Evolutionary conservation across 2,113 vertebrate species (phyloP).

Genomic region (Girardinichthys multiradiatus): DNA sequence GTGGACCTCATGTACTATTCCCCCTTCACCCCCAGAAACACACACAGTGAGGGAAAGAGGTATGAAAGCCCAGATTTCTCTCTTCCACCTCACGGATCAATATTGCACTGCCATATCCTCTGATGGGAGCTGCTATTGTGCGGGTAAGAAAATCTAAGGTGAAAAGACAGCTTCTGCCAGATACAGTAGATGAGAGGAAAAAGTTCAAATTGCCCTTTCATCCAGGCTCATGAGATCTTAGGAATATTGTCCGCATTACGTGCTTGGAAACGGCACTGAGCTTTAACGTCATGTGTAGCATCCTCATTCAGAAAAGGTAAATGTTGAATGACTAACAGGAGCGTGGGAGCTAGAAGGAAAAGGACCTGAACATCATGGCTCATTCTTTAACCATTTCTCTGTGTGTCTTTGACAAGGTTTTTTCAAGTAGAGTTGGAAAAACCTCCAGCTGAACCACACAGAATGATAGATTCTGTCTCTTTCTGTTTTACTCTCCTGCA

Average conservation of each 20-base stretch:
- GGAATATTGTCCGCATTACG: conserved; percentile 50
- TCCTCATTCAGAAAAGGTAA: conserved; percentile 68
- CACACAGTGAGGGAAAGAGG: conserved; percentile 36
- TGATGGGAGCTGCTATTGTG: conserved; percentile 72
- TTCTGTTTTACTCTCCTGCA: conserved; percentile 37
- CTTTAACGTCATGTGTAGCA: conserved; percentile 37
- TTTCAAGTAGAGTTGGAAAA: conserved; percentile 76
- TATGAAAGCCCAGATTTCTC: conserved; percentile 66
- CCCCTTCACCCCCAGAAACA: conserved; percentile 7
- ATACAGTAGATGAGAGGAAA: conserved; percentile 69
- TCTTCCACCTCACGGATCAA: conserved; percentile 73
- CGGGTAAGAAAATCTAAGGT: conserved; percentile 70
- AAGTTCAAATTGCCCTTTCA: conserved; percentile 81
- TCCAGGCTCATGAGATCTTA: conserved; percentile 66
- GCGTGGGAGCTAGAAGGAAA: conserved; percentile 57
- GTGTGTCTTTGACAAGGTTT: conserved; percentile 78
- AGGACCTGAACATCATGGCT: conserved; percentile 69
- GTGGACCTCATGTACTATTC: conserved; percentile 72
- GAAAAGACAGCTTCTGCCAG: conserved; percentile 66
- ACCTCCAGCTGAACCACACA: conserved; percentile 80
- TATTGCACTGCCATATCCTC: conserved; percentile 76
- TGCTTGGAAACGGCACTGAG: conserved; percentile 60
- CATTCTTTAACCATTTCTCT: conserved; percentile 50
- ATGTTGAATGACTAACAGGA: conserved; percentile 67
- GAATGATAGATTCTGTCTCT: conserved; percentile 57